Conservation (phyloP, 92 coral and sea anemone species). For the Bergia sp. region DNA sequence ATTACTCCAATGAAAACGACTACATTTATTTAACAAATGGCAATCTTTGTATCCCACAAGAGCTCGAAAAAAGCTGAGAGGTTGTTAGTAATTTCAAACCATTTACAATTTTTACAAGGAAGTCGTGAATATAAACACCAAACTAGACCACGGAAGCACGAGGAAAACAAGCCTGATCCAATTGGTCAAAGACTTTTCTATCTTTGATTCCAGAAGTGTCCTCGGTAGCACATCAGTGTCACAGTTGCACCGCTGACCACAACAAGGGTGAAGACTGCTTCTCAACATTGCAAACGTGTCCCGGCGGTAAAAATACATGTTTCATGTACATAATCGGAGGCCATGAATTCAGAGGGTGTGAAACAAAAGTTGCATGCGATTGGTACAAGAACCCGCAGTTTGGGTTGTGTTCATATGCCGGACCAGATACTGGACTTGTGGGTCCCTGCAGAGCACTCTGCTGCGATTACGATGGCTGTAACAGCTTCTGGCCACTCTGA, state of each 20-base stretch:
- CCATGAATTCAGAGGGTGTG: not conserved
- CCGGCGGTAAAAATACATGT: not conserved
- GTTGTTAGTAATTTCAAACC: too few species aligned
- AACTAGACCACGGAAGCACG: too few species aligned
- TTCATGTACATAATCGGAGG: not conserved
- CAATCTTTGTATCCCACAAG: too few species aligned
- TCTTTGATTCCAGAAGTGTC: not conserved
- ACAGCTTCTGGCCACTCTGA: not conserved
- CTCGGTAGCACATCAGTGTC: not conserved
- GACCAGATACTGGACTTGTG: not conserved
- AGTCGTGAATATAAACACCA: too few species aligned
- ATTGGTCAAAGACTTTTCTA: not conserved
- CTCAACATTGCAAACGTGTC: not conserved
- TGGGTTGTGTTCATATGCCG: not conserved
- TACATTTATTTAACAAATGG: too few species aligned
- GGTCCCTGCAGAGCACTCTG: not conserved
- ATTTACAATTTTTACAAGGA: too few species aligned
- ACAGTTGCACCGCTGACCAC: not conserved
- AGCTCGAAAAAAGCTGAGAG: too few species aligned
- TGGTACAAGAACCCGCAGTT: not conserved
- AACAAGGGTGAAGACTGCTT: not conserved
- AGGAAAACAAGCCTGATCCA: too few species aligned
- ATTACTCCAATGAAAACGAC: too few species aligned
- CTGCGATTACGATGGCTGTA: not conserved
- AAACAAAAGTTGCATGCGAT: not conserved